Base-by-base conservation (phyloP, 2,797 vertebrate genomes). In the Clarias platycephalus region DNA sequence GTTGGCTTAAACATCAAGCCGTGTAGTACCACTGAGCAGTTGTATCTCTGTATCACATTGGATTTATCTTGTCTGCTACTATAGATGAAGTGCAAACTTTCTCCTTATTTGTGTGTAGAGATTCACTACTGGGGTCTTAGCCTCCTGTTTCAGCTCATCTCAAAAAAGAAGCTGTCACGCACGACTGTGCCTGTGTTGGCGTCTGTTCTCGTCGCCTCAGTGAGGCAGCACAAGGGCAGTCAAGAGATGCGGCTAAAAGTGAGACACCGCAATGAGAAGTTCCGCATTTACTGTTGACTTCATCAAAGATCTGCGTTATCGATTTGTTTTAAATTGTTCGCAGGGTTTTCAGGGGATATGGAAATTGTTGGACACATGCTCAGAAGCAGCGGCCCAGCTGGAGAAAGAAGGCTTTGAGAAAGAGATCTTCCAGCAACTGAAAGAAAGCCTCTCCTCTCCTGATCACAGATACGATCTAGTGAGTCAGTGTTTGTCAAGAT, bases 111-210 rank as follows among this genome's bases (percentile, higher is more conserved):
- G 4, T 67, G 13, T 85, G 0, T 84, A 99, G 98, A 97, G 87
- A 97, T 99, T 87, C 97, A 99, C 86, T 95, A 92, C 91, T 95
- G 97, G 93, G 96, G 96, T 86, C 93, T 99, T 79, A 95, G 92
- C 87, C 96, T 99, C 84, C 93, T 97, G 24, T 88, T 87, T 89
- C 92, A 92, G 89, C 93, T 99, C 89, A 94, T 97, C 79, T 93
- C 95, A 15, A 96, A 94, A 89, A 97, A 95, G 92, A 97, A 95
- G 89, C 92, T 99, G 70, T 96, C 95, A 7, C 90, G 93, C 87
- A 95, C 94, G 91, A 96, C 94, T 0, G 94, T 97, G 26, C 95
- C 96, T 0, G 94, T 98, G 3, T 90, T 99, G 91, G 95, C 96
- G 64, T 95, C 95, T 0, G 94, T 98, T 84, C 91, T 98, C 68